Evolutionary conservation across 1,140 invertebrate species (phyloP), one percentile per base, ranked within the genome.

Genomic region (Trachelipus rathkii): DNA sequence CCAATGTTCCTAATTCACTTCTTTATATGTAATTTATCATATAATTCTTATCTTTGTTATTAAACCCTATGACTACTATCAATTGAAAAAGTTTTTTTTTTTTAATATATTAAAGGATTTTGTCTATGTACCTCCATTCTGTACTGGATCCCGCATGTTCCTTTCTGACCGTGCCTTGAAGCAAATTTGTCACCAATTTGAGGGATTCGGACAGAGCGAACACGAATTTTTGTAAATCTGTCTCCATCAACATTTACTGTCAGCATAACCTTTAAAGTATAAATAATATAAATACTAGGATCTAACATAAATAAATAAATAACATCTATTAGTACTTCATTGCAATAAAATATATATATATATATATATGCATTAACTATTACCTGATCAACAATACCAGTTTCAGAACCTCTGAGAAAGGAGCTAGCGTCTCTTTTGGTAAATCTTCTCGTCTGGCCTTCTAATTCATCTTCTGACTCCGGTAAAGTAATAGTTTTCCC

Each of bases 181-280:
- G 97, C 97, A 88, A 99, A 99, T 84, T 99, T 99, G 85, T 99
- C 97, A 5, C 97, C 97, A 85, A 99, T 99, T 88, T 99, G 97
- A 15, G 97, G 97, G 72, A 97, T 96, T 82, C 97, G 91, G 10
- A 98, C 95, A n/a, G 96, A 98, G 46, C 97, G 88, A 9, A 99
- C 96, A 75, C 96, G 89, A 84, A 99, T 97, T 87, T 99, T 99
- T 83, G 95, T 96, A 86, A 99, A 99, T 85, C 98, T 99, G 85
- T 98, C 97, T 71, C 73, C 73, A 53, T 75, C 73, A 44, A 75
- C 75, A 71, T 81, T 81, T 44, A 81, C 77, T 0, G 80, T 81
- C 73, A 81, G 75, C 80, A 82, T 82, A 11, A 90, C 89, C 86
- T 15, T 60, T n/a, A 8, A 60, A 60, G 13, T 15, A 60, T 60